Conservation (phyloP, 2,797 vertebrate species). For the Balearica regulorum region DNA sequence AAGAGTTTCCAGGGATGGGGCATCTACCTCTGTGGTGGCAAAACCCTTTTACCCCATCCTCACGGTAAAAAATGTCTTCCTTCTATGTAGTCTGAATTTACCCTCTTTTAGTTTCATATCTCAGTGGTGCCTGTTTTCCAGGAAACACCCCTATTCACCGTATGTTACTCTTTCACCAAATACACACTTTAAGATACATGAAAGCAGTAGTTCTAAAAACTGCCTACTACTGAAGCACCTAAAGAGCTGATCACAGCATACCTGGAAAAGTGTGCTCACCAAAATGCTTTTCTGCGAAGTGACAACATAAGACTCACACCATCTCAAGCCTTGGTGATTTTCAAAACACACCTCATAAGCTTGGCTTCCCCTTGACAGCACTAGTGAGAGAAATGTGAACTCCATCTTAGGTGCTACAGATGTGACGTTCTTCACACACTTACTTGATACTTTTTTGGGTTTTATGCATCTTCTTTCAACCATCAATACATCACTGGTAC, state of each 20-base stretch:
- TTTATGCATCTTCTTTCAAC: background rate
- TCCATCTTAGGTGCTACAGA: background rate
- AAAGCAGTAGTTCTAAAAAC: background rate
- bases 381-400: background rate
- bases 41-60: no score
- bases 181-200: accelerated
- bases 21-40: background rate
- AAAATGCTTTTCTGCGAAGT: background rate
- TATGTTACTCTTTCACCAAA: background rate
- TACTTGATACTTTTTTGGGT: background rate
- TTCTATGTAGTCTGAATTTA: background rate
- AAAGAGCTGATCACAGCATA: background rate
- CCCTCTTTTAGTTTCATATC: background rate
- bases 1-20: background rate
- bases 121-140: background rate
- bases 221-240: background rate
- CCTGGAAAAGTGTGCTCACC: background rate
- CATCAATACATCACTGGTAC: background rate
- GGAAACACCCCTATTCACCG: background rate
- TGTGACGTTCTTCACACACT: background rate
- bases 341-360: background rate
- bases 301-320: background rate
- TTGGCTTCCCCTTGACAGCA: background rate
- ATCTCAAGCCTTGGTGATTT: background rate
- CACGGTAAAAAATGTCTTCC: background rate